These are phyloP conservation scores for Peromyscus californicus DNA, from an alignment of 2,113 vertebrate genomes.

Conservation along the genomic window DNA sequence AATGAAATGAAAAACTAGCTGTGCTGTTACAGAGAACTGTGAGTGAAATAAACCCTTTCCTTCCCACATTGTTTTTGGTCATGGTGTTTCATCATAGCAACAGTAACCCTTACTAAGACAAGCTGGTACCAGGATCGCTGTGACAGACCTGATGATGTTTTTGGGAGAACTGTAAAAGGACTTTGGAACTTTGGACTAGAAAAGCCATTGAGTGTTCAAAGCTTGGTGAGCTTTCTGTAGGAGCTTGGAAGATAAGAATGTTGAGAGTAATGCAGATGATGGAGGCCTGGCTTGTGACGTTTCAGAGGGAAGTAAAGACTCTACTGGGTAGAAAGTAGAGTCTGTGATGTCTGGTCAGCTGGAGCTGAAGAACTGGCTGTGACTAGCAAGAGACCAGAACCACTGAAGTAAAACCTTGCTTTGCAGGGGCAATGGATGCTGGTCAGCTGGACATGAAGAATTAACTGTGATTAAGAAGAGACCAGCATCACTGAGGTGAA, in stretches of 20 bases:
- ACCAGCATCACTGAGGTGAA: neutral
- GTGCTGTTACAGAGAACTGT: neutral
- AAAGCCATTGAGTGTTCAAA: neutral
- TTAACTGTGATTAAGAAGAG: neutral
- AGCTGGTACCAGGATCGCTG: neutral
- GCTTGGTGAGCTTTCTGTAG: neutral
- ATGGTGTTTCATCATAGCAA: neutral
- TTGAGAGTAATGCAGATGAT: neutral
- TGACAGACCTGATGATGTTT: neutral
- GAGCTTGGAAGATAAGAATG: neutral
- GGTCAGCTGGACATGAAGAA: neutral
- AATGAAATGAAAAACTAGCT: neutral
- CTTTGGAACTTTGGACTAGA: neutral
- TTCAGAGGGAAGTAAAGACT: neutral
- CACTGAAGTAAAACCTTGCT: neutral
- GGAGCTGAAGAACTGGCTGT: neutral
- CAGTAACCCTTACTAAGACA: neutral
- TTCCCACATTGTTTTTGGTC: neutral
- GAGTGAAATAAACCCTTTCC: neutral
- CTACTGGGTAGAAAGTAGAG: neutral
- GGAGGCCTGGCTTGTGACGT: neutral
- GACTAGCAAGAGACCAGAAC: neutral
- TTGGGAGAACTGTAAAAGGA: neutral
- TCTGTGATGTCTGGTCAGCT: neutral
- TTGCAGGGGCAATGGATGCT: neutral